Evolutionary conservation across 53 echinoderm and acorn worm genomes (phyloP).

Genomic region (Holothuria scabra): DNA sequence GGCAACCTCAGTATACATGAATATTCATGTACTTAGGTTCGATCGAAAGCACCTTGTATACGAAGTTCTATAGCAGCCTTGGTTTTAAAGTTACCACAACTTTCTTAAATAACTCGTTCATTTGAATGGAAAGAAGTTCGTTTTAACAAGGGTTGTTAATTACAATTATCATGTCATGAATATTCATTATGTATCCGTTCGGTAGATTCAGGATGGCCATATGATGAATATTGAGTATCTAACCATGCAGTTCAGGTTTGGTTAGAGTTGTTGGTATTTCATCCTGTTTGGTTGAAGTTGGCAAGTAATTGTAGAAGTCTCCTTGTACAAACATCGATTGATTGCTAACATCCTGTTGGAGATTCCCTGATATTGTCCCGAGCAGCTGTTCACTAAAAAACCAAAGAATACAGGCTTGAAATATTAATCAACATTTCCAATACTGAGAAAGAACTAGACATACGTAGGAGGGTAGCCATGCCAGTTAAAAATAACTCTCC

Average conservation of each 20-base stretch:
- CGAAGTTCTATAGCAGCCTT: too few relatives aligned
- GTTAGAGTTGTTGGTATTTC: conserved; percentile 33
- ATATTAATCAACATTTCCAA: neutral
- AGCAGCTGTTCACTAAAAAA: neutral
- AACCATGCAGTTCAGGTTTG: conserved; percentile 17
- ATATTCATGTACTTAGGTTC: too few relatives aligned
- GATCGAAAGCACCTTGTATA: too few relatives aligned
- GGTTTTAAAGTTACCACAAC: too few relatives aligned
- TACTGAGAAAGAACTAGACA: too few relatives aligned
- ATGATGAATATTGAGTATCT: neutral
- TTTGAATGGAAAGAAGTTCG: neutral
- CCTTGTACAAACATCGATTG: conserved; percentile 16
- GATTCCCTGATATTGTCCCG: conserved; percentile 10
- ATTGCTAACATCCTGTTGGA: neutral
- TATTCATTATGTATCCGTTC: too few relatives aligned
- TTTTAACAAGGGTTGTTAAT: neutral
- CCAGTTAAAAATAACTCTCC: too few relatives aligned
- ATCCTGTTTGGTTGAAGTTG: conserved; percentile 32
- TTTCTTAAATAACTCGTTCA: too few relatives aligned
- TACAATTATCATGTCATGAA: neutral
- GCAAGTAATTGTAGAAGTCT: conserved; percentile 33
- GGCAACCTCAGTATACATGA: too few relatives aligned
- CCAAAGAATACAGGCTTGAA: neutral
- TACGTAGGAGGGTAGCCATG: too few relatives aligned
- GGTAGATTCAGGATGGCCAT: neutral